Base-by-base conservation (phyloP, 2,888 invertebrate genomes). In the Tipula lateralis region DNA sequence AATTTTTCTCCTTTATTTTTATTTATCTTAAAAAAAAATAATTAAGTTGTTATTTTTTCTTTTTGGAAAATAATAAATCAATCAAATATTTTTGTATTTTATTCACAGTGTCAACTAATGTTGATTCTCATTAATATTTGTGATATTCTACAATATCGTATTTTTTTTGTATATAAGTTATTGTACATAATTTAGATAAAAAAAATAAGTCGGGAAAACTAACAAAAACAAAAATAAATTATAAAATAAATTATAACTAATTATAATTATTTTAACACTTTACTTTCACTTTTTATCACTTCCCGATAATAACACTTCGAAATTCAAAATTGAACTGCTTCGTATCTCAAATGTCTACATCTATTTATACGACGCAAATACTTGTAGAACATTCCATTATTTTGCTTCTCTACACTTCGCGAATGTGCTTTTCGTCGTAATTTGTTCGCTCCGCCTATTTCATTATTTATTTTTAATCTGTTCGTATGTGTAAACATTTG, bases 1-100 rank as follows among this genome's bases (percentile, higher is more conserved):
- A 66, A 66, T 66, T 66, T n/a, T 66, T 66, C 9, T 66, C 66
- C 66, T 66, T 66, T 66, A 66, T 66, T 66, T 66, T 24, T 66
- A 66, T 66, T 66, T 66, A 66, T 66, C 66, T 66, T 66, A 66
- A 9, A 66, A 66, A 66, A 24, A 16, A 24, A 24, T 66, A 66
- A 66, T 24, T 66, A 66, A 66, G 24, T 7, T 66, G 19, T 66
- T 66, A 24, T 16, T 16, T 50, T 19, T 66, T 19, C 24, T 24
- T 66, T 3, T 24, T 24, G 24, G 24, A 66, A 24, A 66, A 66
- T 66, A 66, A 66, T 66, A 24, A 66, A 66, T 19, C 66, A 66
- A 50, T 44, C n/a, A 44, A 24, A 66, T 24, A 66, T 66, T 66
- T 66, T 66, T n/a, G n/a, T n/a, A n/a, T 66, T 24, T 66, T 66